Conservation (phyloP, 1,140 invertebrate species). For the Papilio polyxenes region DNA sequence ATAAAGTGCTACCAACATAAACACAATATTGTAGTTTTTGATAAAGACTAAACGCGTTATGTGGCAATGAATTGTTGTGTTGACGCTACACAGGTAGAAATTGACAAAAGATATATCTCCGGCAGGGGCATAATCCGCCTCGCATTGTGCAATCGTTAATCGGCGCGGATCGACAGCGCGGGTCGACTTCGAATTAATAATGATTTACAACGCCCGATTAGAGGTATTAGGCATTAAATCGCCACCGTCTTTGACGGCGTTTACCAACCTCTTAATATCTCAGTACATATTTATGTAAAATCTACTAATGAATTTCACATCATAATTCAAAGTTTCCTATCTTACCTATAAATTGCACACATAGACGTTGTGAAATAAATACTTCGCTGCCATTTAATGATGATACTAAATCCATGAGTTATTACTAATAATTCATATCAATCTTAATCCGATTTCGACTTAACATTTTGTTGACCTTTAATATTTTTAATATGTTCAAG, state of each 20-base stretch:
- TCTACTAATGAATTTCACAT: background rate
- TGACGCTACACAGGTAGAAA: slow-evolving; percentile 69
- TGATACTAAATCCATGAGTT: background rate
- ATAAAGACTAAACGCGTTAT: background rate
- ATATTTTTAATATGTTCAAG: background rate
- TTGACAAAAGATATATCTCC: slow-evolving; percentile 77
- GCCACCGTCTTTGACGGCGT: slow-evolving; percentile 63
- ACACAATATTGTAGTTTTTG: background rate
- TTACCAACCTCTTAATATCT: slow-evolving; percentile 40
- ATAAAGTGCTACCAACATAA: background rate
- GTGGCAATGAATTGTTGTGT: slow-evolving; percentile 39
- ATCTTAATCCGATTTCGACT: slow-evolving; percentile 24
- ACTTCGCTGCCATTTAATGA: background rate
- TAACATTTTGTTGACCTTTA: slow-evolving; percentile 25
- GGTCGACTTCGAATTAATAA: slow-evolving; percentile 74
- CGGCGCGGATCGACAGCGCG: slow-evolving; percentile 69
- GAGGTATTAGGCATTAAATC: slow-evolving; percentile 67
- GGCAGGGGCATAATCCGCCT: slow-evolving; percentile 63
- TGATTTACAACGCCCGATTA: slow-evolving; percentile 79
- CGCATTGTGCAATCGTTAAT: slow-evolving; percentile 79
- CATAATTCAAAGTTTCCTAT: background rate
- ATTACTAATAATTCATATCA: slow-evolving; percentile 21
- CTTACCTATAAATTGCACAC: background rate
- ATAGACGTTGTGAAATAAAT: slow-evolving; percentile 2
- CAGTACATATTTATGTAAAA: slow-evolving; percentile 25